These are phyloP conservation scores for Miniopterus natalensis DNA, from an alignment of 2,113 vertebrate genomes.

Conservation along the genomic window DNA sequence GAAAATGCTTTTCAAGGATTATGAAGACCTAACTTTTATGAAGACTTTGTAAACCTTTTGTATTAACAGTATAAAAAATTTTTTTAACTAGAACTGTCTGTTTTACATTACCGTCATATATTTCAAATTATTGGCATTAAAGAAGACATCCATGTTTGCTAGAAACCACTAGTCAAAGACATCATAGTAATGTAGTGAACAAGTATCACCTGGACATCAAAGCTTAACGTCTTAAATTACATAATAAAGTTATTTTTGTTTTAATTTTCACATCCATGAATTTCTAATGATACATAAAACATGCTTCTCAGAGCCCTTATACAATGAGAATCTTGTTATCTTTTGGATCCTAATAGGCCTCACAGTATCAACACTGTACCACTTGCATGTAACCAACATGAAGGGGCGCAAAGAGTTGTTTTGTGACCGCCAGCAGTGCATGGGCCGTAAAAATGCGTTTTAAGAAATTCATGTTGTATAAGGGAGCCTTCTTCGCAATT, in stretches of 20 bases:
- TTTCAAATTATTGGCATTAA: conserved; percentile 65
- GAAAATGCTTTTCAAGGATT: conserved; percentile 55
- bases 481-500: conserved; percentile 88
- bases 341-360: conserved; percentile 51
- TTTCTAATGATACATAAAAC: conserved; percentile 83
- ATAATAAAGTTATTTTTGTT: conserved; percentile 73
- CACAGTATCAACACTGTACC: not conserved
- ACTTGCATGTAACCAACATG: conserved; percentile 39
- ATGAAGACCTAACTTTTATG: conserved; percentile 1
- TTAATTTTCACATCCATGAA: conserved; percentile 78
- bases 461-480: conserved; percentile 88
- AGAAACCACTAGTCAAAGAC: conserved; percentile 38
- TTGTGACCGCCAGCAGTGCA: conserved; percentile 44
- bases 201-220: conserved; percentile 71
- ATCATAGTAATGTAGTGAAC: not conserved
- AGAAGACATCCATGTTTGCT: conserved; percentile 55
- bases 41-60: conserved; percentile 16
- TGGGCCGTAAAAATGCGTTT: conserved; percentile 74
- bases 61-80: not conserved
- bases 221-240: conserved; percentile 71
- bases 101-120: not conserved
- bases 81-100: not conserved
- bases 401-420: not conserved
- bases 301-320: conserved; percentile 90
- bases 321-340: conserved; percentile 87